phyloP scores from a whole-genome alignment of 1,140 invertebrate species.

The Anastrepha ludens region DNA sequence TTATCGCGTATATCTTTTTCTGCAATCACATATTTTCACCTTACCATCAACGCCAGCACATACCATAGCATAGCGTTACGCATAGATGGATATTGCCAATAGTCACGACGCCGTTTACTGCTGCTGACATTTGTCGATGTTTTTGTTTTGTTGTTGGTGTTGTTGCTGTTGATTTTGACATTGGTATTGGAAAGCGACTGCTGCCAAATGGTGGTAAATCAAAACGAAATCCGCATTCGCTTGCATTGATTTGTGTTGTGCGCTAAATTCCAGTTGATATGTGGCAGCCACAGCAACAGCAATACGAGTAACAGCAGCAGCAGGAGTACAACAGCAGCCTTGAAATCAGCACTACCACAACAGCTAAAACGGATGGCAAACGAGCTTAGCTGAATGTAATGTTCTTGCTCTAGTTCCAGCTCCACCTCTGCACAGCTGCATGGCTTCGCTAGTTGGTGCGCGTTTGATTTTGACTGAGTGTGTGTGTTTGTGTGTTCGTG shows the following conservation, averaged over 20 bases:
- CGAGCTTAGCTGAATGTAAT: not conserved
- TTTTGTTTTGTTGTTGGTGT: not conserved
- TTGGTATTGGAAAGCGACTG: not conserved
- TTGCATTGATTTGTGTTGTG: slow-evolving; percentile 38
- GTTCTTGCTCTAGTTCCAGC: not conserved
- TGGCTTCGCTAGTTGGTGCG: not conserved
- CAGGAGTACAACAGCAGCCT: not conserved
- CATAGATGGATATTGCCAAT: not conserved
- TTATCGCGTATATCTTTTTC: not conserved
- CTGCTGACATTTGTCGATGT: not conserved
- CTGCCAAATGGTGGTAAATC: slow-evolving; percentile 28
- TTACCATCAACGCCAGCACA: too few relatives aligned
- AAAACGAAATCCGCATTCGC: slow-evolving; percentile 29
- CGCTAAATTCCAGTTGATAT: slow-evolving; percentile 38
- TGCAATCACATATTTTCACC: too few relatives aligned
- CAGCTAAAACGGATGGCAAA: not conserved
- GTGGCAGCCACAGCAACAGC: not conserved
- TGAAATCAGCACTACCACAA: not conserved
- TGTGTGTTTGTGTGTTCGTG: not conserved
- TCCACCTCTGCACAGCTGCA: not conserved
- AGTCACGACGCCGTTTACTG: not conserved
- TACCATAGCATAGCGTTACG: not conserved
- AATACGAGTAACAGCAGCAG: not conserved
- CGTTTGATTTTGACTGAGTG: not conserved
- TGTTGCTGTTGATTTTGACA: not conserved